Evolutionary conservation across 2,888 invertebrate genomes (phyloP), one percentile per base, ranked within the genome.

Genomic region (Drosophila kambysellisi): DNA sequence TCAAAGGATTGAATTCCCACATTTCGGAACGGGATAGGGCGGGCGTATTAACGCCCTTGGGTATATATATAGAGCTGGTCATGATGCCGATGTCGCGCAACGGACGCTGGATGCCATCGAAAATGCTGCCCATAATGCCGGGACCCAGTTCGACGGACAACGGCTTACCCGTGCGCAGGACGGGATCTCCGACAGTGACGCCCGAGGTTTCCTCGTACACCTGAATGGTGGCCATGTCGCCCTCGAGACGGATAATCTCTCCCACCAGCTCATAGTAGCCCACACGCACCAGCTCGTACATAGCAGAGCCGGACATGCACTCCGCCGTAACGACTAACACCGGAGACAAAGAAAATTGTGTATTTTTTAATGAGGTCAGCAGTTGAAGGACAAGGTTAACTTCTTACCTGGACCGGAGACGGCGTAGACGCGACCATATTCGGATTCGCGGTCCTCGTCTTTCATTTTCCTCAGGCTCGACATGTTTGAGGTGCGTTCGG

Each of bases 171-270:
- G 99, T 99, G 88, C 99, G 95, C 80, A 99, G 94, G 12, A 99
- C 99, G 32, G 99, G 99, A 94, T 99, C 99, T 25, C 99, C 99
- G 1, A 99, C 99, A 1, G 99, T 99, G 30, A 99, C 99, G 85
- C 99, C 99, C 41, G 99, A 99, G 84, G 97, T 98, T 93, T 98
- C 98, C 92, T 98, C 98, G 93, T 98, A 98, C 77, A 98, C 99
- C 95, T 99, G 99, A 93, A 99, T 99, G 80, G 99, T 99, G 70
- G 99, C 99, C 97, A 98, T 97, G 94, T 99, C 99, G 63, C 99
- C 99, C 94, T 99, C 99, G 72, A 99, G 95, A 93, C 99, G 97
- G 94, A 99, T 99, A 94, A 99, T 99, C 95, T 99, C 99, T 73
- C 99, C 99, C 11, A 99, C 99, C 90, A 99, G 95, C 94, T 99